Evolutionary conservation across 2,797 vertebrate genomes (phyloP).

Genomic region (Gephyroberyx darwinii): DNA sequence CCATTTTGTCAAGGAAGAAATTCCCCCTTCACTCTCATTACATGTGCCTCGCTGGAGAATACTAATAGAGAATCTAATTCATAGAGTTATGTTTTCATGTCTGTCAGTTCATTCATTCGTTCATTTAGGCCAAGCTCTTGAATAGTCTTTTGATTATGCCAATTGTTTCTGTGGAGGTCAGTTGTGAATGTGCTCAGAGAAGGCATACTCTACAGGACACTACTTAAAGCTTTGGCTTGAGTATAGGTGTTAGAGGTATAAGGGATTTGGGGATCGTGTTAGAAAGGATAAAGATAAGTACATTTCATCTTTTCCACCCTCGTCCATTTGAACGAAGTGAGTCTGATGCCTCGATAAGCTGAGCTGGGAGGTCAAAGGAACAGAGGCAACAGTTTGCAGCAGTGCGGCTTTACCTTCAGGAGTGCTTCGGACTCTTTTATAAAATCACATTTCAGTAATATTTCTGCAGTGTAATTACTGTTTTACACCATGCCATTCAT

Average conservation of each 20-base stretch:
- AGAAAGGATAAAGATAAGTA: slow-evolving; percentile 42
- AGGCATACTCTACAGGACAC: background rate
- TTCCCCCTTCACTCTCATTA: slow-evolving; percentile 55
- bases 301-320: slow-evolving; percentile 38
- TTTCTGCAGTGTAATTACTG: slow-evolving; percentile 1
- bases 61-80: slow-evolving; percentile 39
- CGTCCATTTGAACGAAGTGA: slow-evolving; percentile 14
- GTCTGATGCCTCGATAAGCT: slow-evolving; percentile 16
- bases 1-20: slow-evolving; percentile 61
- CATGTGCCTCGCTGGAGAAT: slow-evolving; percentile 41
- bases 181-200: background rate
- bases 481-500: background rate
- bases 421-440: slow-evolving; percentile 1
- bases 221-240: slow-evolving; percentile 9
- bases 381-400: background rate
- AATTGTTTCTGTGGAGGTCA: slow-evolving; percentile 5
- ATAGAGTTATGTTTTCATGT: slow-evolving; percentile 17
- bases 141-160: slow-evolving; percentile 1
- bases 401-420: slow-evolving; percentile 14
- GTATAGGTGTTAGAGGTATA: slow-evolving; percentile 24
- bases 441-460: slow-evolving; percentile 19
- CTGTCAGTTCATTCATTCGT: slow-evolving; percentile 16
- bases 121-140: slow-evolving; percentile 14
- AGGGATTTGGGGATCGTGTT: slow-evolving; percentile 31
- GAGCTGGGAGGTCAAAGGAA: slow-evolving; percentile 34